phyloP scores from a whole-genome alignment of 2,888 invertebrate genomes.

The Phyto melanocephala region DNA sequence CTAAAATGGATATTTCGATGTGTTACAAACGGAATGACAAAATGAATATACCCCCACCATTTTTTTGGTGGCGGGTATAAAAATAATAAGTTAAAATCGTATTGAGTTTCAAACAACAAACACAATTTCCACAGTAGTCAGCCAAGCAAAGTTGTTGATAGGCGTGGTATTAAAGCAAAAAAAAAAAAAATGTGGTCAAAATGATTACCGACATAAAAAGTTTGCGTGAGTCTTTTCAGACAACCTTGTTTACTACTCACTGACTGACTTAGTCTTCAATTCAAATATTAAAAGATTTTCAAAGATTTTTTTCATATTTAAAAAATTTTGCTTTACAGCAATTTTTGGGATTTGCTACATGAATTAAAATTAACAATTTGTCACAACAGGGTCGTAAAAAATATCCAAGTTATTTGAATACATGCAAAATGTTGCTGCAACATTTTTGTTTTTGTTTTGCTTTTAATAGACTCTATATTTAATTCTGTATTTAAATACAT shows the following conservation, averaged over 20 bases:
- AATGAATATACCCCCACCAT: no score
- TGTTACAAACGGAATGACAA: no score
- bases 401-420: constrained; percentile 40
- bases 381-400: constrained; percentile 54
- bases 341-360: constrained; percentile 17
- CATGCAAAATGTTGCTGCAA: constrained; percentile 29
- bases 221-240: constrained; percentile 16
- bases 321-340: not conserved
- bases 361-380: constrained; percentile 59
- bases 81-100: constrained; percentile 31
- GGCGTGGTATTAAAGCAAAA: constrained; percentile 45
- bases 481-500: no score
- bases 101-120: constrained; percentile 55
- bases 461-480: constrained; percentile 45
- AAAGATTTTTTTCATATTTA: constrained; percentile 17
- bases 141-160: constrained; percentile 6
- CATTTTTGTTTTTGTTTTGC: not conserved
- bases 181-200: constrained; percentile 15
- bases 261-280: not conserved
- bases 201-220: constrained; percentile 39
- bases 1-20: no score
- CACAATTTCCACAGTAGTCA: constrained; percentile 35
- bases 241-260: constrained; percentile 32
- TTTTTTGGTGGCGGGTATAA: no score
- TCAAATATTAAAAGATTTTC: constrained; percentile 34